Evolutionary conservation across 37 sponge, comb jelly and placozoan genomes (phyloP), one percentile per base, ranked within the genome.

Genomic region (Theonella swinhoei): DNA sequence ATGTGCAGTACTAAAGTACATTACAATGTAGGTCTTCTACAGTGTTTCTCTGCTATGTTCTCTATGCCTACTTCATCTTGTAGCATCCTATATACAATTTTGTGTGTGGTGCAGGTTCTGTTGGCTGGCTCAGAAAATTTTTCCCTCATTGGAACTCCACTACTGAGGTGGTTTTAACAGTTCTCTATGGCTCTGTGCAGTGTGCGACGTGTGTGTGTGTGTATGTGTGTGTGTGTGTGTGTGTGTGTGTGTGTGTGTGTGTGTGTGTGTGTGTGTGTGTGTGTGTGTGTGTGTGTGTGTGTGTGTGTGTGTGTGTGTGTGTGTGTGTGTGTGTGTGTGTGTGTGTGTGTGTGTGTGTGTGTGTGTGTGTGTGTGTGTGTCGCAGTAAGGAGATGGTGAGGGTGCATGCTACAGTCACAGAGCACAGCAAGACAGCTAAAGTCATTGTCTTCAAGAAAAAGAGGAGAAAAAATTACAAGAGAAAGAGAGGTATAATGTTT

Each of bases 361-460:
- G n/a, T n/a, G n/a, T n/a, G n/a, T n/a, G n/a, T n/a, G n/a, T n/a
- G n/a, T n/a, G n/a, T n/a, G n/a, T n/a, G n/a, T n/a, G n/a, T n/a
- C n/a, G n/a, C 72, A 94, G 94, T 54, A 43, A 82, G 63, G 85
- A 90, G 30, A 26, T 77, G n/a, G 88, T 87, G 0, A 68, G 76
- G 20, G 91, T 95, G 61, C 59, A 29, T 37, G 96, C 96, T 8
- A 95, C 96, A 23, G 91, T 95, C 11, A 69, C 77, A 1, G 94
- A 95, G 80, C 96, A 95, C 68, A 79, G 41, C 62, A 81, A 72
- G 62, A 47, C 87, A 14, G 87, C 88, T 0, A 91, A 89, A 43
- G 82, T 95, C 43, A 89, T 90, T 30, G 90, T 95, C 37, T 95
- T 95, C 69, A 95, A 95, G 80, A 95, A 95, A 91, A 95, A 95